These are phyloP conservation scores for Lepidurus couesii DNA, from an alignment of 1,140 invertebrate species.

Conservation along the genomic window DNA sequence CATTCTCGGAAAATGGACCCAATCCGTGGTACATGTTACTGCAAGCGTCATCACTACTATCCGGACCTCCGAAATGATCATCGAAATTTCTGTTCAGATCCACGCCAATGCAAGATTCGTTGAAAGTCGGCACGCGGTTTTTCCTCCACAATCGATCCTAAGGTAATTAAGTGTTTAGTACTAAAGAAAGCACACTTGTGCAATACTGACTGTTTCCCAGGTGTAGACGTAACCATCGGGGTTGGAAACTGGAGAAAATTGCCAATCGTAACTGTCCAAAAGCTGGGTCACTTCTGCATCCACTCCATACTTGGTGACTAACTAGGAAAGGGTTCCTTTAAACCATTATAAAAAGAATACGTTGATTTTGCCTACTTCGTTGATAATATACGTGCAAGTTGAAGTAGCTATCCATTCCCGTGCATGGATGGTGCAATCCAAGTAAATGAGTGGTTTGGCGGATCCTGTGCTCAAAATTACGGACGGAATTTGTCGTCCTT, in stretches of 20 bases:
- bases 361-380: slow-evolving; percentile 55
- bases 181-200: not conserved
- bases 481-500: slow-evolving; percentile 27
- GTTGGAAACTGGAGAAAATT: slow-evolving; percentile 68
- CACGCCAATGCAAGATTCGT: not conserved
- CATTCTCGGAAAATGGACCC: slow-evolving; percentile 59
- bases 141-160: slow-evolving; percentile 33
- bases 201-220: slow-evolving; percentile 47
- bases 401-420: slow-evolving; percentile 88
- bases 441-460: slow-evolving; percentile 36
- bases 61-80: slow-evolving; percentile 33
- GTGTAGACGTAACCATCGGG: slow-evolving; percentile 81
- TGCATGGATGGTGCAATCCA: slow-evolving; percentile 70
- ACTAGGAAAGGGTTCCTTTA: not conserved
- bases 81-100: slow-evolving; percentile 40
- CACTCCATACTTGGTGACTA: slow-evolving; percentile 36
- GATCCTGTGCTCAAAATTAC: slow-evolving; percentile 31
- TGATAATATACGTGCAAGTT: slow-evolving; percentile 72
- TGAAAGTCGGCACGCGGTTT: slow-evolving; percentile 25
- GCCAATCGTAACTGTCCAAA: slow-evolving; percentile 72
- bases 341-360: not conserved
- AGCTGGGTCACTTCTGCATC: slow-evolving; percentile 48
- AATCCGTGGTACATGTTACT: slow-evolving; percentile 57
- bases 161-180: too few relatives aligned
- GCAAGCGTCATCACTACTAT: slow-evolving; percentile 45